Evolutionary conservation across 2,113 vertebrate species (phyloP), one percentile per base, ranked within the genome.

Genomic region (Lepisosteus oculatus): DNA sequence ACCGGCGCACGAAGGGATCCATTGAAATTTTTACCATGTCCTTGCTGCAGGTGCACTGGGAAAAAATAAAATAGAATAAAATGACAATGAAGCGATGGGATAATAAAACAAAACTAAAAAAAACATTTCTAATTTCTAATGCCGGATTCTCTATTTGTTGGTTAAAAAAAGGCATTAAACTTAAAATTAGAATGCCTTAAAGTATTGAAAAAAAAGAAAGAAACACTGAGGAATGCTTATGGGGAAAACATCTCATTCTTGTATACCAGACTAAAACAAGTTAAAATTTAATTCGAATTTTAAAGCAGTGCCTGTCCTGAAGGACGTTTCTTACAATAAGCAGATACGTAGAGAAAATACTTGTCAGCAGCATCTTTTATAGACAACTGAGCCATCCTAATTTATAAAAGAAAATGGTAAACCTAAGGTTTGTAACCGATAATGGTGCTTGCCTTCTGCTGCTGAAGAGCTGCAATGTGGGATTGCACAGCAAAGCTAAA

Each of bases 11-110:
- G 83, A 99, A 99, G 8, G 97, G 84, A 51, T 99, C 97, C 97
- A 99, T 99, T 61, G 96, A 97, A 86, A 99, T 98, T 80, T 95
- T 97, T 59, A 99, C 97, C 97, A 97, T 97, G 83, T 99, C 96
- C 73, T 87, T 97, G 79, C 95, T 95, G 81, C 97, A 99, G 43
- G 93, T 94, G 80, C 97, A 99, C 97, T 99, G 76, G 3, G 77
- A 29, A 86, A 71, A 44, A 66, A 1, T 15, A 1, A 59, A 41
- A 66, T 42, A 64, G 56, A 66, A 2, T 61, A 7, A 68, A 55
- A 70, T 11, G n/a, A 17, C 8, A 43, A 0, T 17, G 3, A 57
- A 4, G 4, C 29, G 7, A 74, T n/a, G 12, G 2, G 3, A 47
- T 41, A n/a, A 56, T 8, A 62, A 3, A 6, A 47, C n/a, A 61